Conservation (phyloP, 2,113 vertebrate genomes). For the Tragelaphus buxtoni region DNA sequence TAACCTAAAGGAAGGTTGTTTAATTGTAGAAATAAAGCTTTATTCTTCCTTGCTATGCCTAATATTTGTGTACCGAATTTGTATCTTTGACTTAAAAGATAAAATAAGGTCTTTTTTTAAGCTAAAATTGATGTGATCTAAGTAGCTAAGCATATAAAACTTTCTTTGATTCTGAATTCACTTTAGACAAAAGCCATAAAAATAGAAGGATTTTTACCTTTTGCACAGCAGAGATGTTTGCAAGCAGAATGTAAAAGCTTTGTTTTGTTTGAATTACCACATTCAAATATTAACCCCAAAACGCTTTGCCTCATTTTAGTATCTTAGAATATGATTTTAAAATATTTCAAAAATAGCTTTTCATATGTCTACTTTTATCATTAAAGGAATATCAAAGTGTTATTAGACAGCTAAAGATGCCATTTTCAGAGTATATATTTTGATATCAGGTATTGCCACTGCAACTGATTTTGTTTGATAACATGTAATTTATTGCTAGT, state of each 20-base stretch:
- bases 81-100: neutral
- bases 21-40: neutral
- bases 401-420: neutral
- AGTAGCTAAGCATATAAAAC: neutral
- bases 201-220: neutral
- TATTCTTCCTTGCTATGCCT: neutral
- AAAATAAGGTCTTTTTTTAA: neutral
- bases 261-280: neutral
- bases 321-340: neutral
- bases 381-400: neutral
- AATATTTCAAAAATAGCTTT: neutral
- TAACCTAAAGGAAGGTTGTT: neutral
- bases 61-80: neutral
- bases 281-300: neutral
- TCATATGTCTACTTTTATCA: neutral
- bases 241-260: neutral
- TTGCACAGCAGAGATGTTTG: neutral
- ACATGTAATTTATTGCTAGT: neutral
- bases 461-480: neutral
- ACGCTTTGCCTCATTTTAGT: neutral
- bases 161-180: slow-evolving; percentile 13
- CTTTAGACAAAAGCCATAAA: neutral
- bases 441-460: neutral
- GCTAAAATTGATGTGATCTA: neutral
- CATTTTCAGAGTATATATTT: slow-evolving; percentile 29